A percentile compares a stretch with the other conserved stretches of the same genome.
These are phyloP conservation scores for Nebria ingens DNA, from an alignment of 1,140 invertebrate genomes.

Conservation along the genomic window DNA sequence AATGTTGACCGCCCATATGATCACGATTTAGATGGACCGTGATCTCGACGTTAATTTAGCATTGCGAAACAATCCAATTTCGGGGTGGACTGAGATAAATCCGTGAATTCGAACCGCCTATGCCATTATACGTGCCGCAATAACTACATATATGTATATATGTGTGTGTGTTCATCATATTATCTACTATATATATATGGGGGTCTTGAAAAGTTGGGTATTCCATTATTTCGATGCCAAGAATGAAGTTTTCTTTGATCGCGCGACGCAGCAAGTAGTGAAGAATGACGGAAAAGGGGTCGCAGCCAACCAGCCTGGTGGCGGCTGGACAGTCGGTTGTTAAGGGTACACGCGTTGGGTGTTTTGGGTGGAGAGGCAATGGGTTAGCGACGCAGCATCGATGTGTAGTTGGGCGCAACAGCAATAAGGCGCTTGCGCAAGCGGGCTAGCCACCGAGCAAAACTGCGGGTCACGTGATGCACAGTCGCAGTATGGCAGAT, in stretches of 20 bases:
- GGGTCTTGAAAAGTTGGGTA: background rate
- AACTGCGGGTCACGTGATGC: conserved; percentile 28
- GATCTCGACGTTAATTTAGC: background rate
- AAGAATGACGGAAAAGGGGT: background rate
- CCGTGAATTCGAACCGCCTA: background rate
- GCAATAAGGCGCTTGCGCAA: conserved; percentile 19
- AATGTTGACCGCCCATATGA: background rate
- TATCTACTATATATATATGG: background rate
- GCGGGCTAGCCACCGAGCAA: conserved; percentile 13
- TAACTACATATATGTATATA: too few species aligned
- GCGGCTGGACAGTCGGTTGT: background rate
- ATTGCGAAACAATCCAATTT: background rate
- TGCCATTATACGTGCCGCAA: background rate
- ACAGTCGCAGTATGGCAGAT: conserved; percentile 31
- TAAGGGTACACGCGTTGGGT: background rate
- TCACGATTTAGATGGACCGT: background rate
- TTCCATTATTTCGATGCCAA: background rate
- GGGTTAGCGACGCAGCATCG: background rate
- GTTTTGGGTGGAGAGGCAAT: background rate
- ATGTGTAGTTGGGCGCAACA: background rate
- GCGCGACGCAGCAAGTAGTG: background rate
- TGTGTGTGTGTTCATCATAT: too few species aligned
- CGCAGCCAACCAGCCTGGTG: background rate
- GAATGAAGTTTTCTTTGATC: background rate
- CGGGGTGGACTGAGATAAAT: background rate